Evolutionary conservation across 2,797 vertebrate species (phyloP).

Genomic region (Chromobotia macracanthus): DNA sequence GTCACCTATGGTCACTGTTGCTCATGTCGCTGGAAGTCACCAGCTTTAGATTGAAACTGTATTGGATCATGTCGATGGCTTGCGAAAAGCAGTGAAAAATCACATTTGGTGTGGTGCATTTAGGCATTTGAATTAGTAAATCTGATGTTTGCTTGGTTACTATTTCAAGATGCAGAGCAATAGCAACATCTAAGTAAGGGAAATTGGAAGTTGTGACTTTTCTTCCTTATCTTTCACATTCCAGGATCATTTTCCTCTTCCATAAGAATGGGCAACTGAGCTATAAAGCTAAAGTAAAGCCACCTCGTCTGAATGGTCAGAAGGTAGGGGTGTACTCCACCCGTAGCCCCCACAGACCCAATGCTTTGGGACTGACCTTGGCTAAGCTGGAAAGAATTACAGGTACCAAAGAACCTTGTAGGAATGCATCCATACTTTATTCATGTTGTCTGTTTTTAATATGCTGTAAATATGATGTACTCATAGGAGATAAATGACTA

Average conservation of each 20-base stretch:
- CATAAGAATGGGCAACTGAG: slow-evolving; percentile 88
- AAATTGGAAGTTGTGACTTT: not conserved
- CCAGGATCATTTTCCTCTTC: slow-evolving; percentile 90
- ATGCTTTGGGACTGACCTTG: slow-evolving; percentile 85
- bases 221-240: not conserved
- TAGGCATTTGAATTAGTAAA: not conserved
- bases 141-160: not conserved
- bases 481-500: too few relatives aligned
- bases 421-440: too few relatives aligned
- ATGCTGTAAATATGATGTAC: too few relatives aligned
- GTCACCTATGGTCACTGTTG: too few relatives aligned
- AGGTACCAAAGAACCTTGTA: slow-evolving; percentile 66
- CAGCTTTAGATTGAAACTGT: too few relatives aligned
- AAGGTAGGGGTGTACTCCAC: slow-evolving; percentile 88
- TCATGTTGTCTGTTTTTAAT: too few relatives aligned
- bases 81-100: too few relatives aligned
- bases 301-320: slow-evolving; percentile 84
- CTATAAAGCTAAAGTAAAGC: slow-evolving; percentile 88
- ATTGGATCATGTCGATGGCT: too few relatives aligned
- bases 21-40: too few relatives aligned
- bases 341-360: slow-evolving; percentile 88
- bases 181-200: not conserved
- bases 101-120: too few relatives aligned
- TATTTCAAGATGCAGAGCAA: not conserved
- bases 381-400: slow-evolving; percentile 82